Base-by-base conservation (phyloP, 2,888 invertebrate genomes). In the Hoplodrina blanda region DNA sequence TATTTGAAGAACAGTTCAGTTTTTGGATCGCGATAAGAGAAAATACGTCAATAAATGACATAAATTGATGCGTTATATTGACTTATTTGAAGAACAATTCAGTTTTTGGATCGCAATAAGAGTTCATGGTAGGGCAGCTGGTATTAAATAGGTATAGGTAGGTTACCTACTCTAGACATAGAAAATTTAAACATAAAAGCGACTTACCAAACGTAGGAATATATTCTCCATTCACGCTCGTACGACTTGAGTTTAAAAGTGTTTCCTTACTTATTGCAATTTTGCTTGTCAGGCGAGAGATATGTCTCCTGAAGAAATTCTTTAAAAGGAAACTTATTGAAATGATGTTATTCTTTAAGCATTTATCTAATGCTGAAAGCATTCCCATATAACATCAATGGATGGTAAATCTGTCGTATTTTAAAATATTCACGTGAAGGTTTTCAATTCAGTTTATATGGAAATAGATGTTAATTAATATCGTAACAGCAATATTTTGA, bases 261-360 rank as follows among this genome's bases (percentile, higher is more conserved):
- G 5, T 53, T 49, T 25, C 50, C 25, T 55, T 44, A 19, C 69
- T 33, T 69, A 60, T 33, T 76, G 50, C 76, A 73, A 76, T 60
- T 69, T 76, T 44, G 15, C 59, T 69, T 69, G 59, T 76, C 69
- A 69, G 55, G 33, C 49, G n/a, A 46, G 30, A 37, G 6, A 68
- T 46, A 46, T 50, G 50, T 76, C 69, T 50, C 33, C 25, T 52
- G 76, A 76, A 76, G 60, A 69, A 73, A 69, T 56, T 17, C 50
- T 76, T 13, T 57, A 65, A 54, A 20, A 75, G n/a, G 62, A 74
- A 59, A 60, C 55, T 76, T 69, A 73, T 52, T 69, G 37, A 60
- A 76, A 56, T 20, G 46, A 61, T 60, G 52, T 56, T 76, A 60
- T 61, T 56, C 50, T 11, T 50, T 19, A 53, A 25, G 44, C 25